Conservation (phyloP, 2,888 invertebrate species). For the Caenorhabditis sinica region DNA sequence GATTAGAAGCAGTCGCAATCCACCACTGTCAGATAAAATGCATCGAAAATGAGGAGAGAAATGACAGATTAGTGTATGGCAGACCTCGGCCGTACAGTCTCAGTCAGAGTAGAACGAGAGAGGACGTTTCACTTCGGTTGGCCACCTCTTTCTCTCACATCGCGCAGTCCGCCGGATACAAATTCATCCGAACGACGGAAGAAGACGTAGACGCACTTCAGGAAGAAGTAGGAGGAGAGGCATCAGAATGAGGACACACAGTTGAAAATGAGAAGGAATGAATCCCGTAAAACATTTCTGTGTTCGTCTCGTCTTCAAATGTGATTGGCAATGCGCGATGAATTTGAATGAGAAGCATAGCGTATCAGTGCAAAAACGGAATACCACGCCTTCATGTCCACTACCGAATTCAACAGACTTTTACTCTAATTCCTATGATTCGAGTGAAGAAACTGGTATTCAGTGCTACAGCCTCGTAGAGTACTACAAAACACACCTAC, state of each 20-base stretch:
- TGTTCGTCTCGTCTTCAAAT: constrained; percentile 12
- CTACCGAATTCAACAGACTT: not conserved
- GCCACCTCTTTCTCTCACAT: constrained; percentile 30
- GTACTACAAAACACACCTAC: constrained; percentile 9
- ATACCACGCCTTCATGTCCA: constrained; percentile 8
- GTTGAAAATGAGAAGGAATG: constrained; percentile 30
- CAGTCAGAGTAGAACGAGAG: constrained; percentile 51
- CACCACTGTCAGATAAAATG: constrained; percentile 42
- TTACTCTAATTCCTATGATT: constrained; percentile 26
- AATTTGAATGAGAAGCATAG: constrained; percentile 40
- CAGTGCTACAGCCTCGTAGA: constrained; percentile 1
- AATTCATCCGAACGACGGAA: constrained; percentile 38
- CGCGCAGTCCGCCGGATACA: constrained; percentile 59
- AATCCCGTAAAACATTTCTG: constrained; percentile 42
- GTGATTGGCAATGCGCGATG: constrained; percentile 46
- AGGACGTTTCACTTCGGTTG: constrained; percentile 57
- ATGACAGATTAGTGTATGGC: constrained; percentile 59
- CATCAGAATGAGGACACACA: constrained; percentile 64
- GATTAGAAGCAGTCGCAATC: constrained; percentile 30
- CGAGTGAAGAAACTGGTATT: not conserved
- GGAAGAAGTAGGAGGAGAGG: constrained; percentile 43
- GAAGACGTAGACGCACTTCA: constrained; percentile 54
- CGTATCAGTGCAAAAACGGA: constrained; percentile 43
- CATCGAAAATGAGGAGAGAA: constrained; percentile 53
- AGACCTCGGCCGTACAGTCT: constrained; percentile 56